Base-by-base conservation (phyloP, 2,113 vertebrate genomes). In the Elephantulus edwardii region DNA sequence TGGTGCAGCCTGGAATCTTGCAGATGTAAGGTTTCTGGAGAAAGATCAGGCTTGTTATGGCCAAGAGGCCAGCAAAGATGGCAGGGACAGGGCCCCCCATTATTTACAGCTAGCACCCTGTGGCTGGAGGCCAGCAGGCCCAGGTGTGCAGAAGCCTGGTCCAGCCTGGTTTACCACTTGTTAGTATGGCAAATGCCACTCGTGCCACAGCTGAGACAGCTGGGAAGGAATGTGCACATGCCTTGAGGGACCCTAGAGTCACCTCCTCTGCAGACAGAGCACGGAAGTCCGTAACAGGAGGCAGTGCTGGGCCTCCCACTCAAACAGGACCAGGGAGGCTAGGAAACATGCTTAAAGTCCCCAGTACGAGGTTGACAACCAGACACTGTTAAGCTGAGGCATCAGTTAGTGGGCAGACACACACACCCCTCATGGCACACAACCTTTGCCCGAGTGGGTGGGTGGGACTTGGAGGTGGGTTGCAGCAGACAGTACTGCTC, bases 1-100 rank as follows among this genome's bases (percentile, higher is more conserved):
- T 99, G 0, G 99, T 99, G 91, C 99, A 99, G 83, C 99, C 99
- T 0, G 98, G 98, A 92, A 99, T 99, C 96, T 99, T 99, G 96
- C 99, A 99, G 80, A 99, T 98, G 0, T 99, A 99, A 5, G 99
- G 99, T 98, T 99, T 99, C 99, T 99, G 97, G 75, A 62, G 42
- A 77, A 46, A 89, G 70, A 88, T 35, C n/a, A 48, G 68, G 71
- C 8, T 24, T 28, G 2, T 77, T 28, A 68, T 0, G 22, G 38
- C 20, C 6, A 6, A 62, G 54, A 24, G n/a, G 54, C 54, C 26
- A 62, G 19, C 26, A 56, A 24, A 14, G 54, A 56, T 26, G 22
- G 22, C 52, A 62, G 62, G 0, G 17, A 56, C 20, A 22, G 30
- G 74, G 88, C 54, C 42, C 40, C 22, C 19, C 22, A 1, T 44